Base-by-base conservation (phyloP, 2,888 invertebrate genomes). In the Kuschelorhynchus macadamiae region DNA sequence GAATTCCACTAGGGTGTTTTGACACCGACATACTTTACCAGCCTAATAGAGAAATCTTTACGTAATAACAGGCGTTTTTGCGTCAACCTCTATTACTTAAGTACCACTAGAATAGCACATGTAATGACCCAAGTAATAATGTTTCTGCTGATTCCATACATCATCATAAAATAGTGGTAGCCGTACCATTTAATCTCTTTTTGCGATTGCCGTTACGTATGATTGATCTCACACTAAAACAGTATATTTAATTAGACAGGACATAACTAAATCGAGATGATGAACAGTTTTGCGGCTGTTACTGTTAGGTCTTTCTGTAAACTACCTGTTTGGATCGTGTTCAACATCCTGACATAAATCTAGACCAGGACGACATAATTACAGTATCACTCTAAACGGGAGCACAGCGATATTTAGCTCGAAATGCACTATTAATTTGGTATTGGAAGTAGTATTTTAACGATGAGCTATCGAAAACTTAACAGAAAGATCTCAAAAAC, bases 151-250 rank as follows among this genome's bases (percentile, higher is more conserved):
- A 36, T 36, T 36, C 36, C 36, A 36, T 36, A 49, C 18, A 25
- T 49, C 49, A 49, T 52, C 32, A 16, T 32, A 52, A 36, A 36
- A 36, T 36, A 36, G 5, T 36, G 36, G 36, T 8, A 44, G 18
- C 30, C 16, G 52, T 21, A 20, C 42, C 52, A 39, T 17, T 61
- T 61, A 61, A 61, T 61, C 61, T 42, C 33, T 61, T 47, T 44
- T 61, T 61, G 52, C 44, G 4, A 17, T 12, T 9, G 20, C 61
- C 52, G 50, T 61, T 52, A 42, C 42, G 17, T 52, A 52, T 61
- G 61, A 61, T 61, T 61, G 52, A 61, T 61, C 32, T 61, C 14
- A 39, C 52, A 61, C 52, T 42, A 50, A 18, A 61, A 52, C 44
- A 12, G 33, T 39, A 61, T 44, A 42, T 44, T 52, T 52, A 61